Evolutionary conservation across 2,113 vertebrate species (phyloP), one percentile per base, ranked within the genome.

Genomic region (Hassar affinis): DNA sequence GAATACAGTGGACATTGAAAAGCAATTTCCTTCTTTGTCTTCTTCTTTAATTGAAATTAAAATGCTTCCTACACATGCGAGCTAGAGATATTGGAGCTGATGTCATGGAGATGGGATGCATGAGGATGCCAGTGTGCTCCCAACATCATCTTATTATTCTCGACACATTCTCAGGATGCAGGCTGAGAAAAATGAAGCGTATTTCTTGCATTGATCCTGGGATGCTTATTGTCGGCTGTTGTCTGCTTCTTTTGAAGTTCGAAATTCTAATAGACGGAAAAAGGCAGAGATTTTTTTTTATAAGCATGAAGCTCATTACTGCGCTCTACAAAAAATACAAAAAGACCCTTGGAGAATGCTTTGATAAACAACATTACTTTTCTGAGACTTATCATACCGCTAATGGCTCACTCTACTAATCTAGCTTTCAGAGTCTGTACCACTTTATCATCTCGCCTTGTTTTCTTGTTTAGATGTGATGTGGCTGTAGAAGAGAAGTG

Each of bases 211-310:
- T 33, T 52, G 61, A 64, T 80, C 27, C 45, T 35, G 61, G 27
- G 47, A 66, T 33, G 27, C 35, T 47, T n/a, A 59, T 27, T 72
- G n/a, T 59, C 27, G n/a, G 38, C 30, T 81, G 47, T 30, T 59
- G 52, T 72, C 35, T 57, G 33, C 54, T 72, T 33, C 68, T 47
- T 81, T 72, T 81, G 52, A 72, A 71, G 66, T 57, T 71, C 20
- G 18, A 52, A 42, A 45, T 81, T 54, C 51, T n/a, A 27, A 71
- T 42, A 59, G 33, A 45, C 15, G 18, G 35, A 18, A 27, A 72
- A 47, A 49, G n/a, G 80, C 49, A 14, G 1, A 74, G 33, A 14
- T 9, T 71, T 25, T n/a, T 64, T 66, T 79, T n/a, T 51, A 49
- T 20, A 33, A 71, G 51, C 4, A 56, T 52, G 35, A 81, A 11